Evolutionary conservation across 2,113 vertebrate species (phyloP), one percentile per base, ranked within the genome.

Genomic region (Toxostoma redivivum): DNA sequence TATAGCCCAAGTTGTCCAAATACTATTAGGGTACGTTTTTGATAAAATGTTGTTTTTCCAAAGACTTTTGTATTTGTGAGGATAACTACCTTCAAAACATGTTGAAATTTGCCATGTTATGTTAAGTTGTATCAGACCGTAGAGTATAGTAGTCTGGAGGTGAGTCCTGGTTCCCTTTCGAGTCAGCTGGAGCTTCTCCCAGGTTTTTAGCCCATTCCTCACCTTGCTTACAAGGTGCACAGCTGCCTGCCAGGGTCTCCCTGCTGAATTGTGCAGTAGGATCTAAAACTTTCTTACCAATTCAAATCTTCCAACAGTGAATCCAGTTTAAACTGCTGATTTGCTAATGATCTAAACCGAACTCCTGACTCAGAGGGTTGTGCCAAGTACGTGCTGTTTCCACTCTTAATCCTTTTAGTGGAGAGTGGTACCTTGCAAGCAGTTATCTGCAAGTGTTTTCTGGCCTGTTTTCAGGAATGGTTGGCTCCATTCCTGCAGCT

Each of bases 161-260:
- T 19, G 8, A 51, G 62, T 62, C 28, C 51, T 2, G 2, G 10
- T 48, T 74, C 13, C 56, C 16, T 74, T 57, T 73, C 24, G 30
- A 37, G 10, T 28, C 50, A 70, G 3, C 10, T 58, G 70, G 38
- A 81, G 40, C 31, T 71, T 64, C 35, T 78, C 13, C 4, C 24
- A 8, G 48, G 2, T 40, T 74, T 91, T 79, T 30, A 66, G 44
- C 42, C 35, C 33, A 28, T 38, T 25, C 12, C 15, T 51, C 18
- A 16, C 14, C 50, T 80, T 1, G 0, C 35, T 40, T 17, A 16
- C 0, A 7, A 64, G 24, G 9, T 45, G 33, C 84, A 1, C n/a
- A 66, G 50, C n/a, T 35, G 10, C 40, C 44, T 38, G 64, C n/a
- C 76, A 62, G 13, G 18, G 28, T 90, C 45, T 48, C 38, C 28